A percentile compares a stretch with the other conserved stretches of the same genome.
phyloP scores from a whole-genome alignment of 2,797 vertebrate species.

The Muscicapa comitata region DNA sequence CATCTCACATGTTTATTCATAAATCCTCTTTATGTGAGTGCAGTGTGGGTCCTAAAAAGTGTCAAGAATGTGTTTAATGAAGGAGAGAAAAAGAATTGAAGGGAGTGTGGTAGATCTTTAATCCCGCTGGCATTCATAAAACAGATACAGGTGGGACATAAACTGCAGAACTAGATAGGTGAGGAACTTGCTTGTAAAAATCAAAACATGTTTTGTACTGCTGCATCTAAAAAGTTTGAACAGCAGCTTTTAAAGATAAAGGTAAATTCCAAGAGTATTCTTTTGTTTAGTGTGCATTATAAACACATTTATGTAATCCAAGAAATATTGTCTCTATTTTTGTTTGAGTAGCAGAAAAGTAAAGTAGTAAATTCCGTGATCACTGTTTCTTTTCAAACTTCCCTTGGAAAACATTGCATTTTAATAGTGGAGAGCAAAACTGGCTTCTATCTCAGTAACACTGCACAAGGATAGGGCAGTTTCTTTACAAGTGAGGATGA shows the following conservation, averaged over 20 bases:
- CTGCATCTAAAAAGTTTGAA: not conserved
- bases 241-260: not conserved
- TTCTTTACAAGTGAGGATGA: rapidly evolving
- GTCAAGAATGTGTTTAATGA: not conserved
- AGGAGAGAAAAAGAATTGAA: not conserved
- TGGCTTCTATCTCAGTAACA: not conserved
- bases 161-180: not conserved
- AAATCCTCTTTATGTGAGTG: not conserved
- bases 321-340: not conserved
- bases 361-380: not conserved
- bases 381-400: not conserved
- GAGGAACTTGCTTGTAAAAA: not conserved
- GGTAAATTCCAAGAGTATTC: not conserved
- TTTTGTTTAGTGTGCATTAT: not conserved
- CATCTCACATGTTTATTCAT: not conserved
- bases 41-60: not conserved
- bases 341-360: not conserved
- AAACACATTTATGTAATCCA: not conserved
- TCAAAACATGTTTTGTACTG: not conserved
- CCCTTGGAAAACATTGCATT: not conserved
- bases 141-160: not conserved
- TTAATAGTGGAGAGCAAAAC: not conserved
- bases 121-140: not conserved
- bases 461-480: not conserved
- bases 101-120: not conserved